Evolutionary conservation across 2,113 vertebrate genomes (phyloP).

Genomic region (Silurus glanis): DNA sequence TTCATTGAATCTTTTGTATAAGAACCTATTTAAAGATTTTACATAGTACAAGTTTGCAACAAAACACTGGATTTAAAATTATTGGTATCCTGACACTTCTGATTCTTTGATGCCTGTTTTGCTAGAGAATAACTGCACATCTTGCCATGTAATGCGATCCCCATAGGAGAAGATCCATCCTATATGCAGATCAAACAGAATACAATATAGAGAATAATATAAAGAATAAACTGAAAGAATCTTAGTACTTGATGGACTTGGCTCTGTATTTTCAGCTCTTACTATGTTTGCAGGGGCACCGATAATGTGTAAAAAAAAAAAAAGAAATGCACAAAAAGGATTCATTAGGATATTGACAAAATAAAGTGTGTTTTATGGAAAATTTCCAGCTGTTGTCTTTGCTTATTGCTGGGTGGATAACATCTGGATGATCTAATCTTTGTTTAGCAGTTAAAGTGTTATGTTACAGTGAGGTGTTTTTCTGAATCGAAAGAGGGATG

Average conservation of each 20-base stretch:
- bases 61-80: background rate
- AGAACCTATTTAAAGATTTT: background rate
- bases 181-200: background rate
- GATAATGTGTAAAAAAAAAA: background rate
- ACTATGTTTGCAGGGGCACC: background rate
- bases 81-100: background rate
- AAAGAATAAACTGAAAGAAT: background rate
- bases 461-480: conserved; percentile 6
- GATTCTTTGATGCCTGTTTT: background rate
- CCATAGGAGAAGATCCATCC: background rate
- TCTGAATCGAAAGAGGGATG: background rate
- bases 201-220: background rate
- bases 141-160: background rate
- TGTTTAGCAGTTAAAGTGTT: background rate
- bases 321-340: background rate
- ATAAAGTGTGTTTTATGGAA: conserved; percentile 5
- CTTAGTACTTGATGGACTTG: background rate
- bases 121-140: background rate
- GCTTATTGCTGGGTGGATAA: background rate
- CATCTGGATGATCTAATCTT: background rate
- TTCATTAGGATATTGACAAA: background rate
- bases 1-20: background rate
- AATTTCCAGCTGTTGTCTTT: background rate
- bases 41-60: background rate
- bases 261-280: background rate